Conservation (phyloP, 2,888 invertebrate genomes). For the Ypsolopha scabrella region DNA sequence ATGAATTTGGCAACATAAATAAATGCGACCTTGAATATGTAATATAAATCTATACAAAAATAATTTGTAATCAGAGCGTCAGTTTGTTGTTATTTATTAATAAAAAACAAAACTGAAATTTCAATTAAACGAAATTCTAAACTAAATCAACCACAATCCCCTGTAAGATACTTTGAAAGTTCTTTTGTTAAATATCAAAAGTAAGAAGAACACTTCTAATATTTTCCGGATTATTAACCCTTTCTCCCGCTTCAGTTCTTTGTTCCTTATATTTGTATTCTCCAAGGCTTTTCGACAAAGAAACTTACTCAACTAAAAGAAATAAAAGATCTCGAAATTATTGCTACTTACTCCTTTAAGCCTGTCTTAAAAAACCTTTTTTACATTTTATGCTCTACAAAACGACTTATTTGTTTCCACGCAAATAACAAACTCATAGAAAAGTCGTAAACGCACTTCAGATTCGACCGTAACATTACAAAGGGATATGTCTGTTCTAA, state of each 20-base stretch:
- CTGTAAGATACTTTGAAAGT: slow-evolving; percentile 22
- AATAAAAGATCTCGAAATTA: not conserved
- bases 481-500: slow-evolving; percentile 48
- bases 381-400: slow-evolving; percentile 29
- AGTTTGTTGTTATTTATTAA: too few species aligned
- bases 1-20: too few species aligned
- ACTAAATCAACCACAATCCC: slow-evolving; percentile 39
- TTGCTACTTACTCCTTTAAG: not conserved
- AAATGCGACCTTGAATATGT: too few species aligned
- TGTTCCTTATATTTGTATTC: slow-evolving; percentile 12
- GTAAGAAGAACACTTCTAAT: slow-evolving; percentile 12
- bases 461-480: slow-evolving; percentile 52
- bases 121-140: slow-evolving; percentile 15
- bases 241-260: slow-evolving; percentile 19
- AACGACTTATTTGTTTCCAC: slow-evolving; percentile 40
- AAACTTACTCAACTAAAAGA: not conserved
- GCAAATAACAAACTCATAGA: slow-evolving; percentile 46
- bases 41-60: too few species aligned
- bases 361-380: slow-evolving; percentile 6
- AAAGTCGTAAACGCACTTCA: slow-evolving; percentile 52
- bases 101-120: too few species aligned
- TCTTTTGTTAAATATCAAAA: slow-evolving; percentile 28
- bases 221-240: slow-evolving; percentile 38
- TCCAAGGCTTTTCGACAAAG: not conserved
- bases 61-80: too few species aligned